A percentile compares a stretch with the other conserved stretches of the same genome.
Evolutionary conservation across 2,888 invertebrate genomes (phyloP).

Genomic region (Sylvicola fuscatus): DNA sequence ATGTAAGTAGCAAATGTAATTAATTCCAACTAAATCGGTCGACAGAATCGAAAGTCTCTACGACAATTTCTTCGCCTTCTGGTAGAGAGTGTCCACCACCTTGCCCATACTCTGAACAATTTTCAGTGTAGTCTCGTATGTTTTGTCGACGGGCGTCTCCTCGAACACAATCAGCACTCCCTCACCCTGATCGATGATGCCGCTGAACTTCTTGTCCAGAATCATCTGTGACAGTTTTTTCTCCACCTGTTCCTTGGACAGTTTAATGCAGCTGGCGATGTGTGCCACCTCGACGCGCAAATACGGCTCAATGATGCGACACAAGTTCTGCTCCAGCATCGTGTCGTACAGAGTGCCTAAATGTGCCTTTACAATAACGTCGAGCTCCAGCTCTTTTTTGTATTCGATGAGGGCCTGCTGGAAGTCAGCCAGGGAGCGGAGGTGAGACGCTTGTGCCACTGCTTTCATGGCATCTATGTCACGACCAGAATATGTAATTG

Average conservation of each 20-base stretch:
- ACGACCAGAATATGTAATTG: constrained; percentile 86
- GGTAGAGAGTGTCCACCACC: constrained; percentile 97
- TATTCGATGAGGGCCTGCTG: constrained; percentile 73
- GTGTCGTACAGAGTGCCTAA: constrained; percentile 93
- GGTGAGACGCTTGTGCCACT: constrained; percentile 89
- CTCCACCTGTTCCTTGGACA: constrained; percentile 82
- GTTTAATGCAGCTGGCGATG: constrained; percentile 75
- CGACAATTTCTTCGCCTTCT: constrained; percentile 96
- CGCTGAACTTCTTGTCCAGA: constrained; percentile 90
- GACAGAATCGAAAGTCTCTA: constrained; percentile 24
- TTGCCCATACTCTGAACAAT: constrained; percentile 99
- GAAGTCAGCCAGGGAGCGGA: constrained; percentile 92
- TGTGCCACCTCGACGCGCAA: constrained; percentile 89
- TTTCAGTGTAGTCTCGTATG: constrained; percentile 92
- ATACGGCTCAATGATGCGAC: constrained; percentile 96
- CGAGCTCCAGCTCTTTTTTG: constrained; percentile 78
- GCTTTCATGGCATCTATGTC: constrained; percentile 97
- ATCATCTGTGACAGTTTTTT: constrained; percentile 99
- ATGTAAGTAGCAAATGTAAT: too few species aligned
- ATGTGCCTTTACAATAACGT: constrained; percentile 93
- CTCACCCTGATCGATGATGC: constrained; percentile 95
- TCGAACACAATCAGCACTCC: constrained; percentile 97
- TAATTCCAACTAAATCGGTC: too few species aligned
- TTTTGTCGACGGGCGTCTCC: constrained; percentile 83
- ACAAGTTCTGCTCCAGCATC: constrained; percentile 97